Evolutionary conservation across 2,888 invertebrate genomes (phyloP), one percentile per base, ranked within the genome.

Genomic region (Xanthia togata): DNA sequence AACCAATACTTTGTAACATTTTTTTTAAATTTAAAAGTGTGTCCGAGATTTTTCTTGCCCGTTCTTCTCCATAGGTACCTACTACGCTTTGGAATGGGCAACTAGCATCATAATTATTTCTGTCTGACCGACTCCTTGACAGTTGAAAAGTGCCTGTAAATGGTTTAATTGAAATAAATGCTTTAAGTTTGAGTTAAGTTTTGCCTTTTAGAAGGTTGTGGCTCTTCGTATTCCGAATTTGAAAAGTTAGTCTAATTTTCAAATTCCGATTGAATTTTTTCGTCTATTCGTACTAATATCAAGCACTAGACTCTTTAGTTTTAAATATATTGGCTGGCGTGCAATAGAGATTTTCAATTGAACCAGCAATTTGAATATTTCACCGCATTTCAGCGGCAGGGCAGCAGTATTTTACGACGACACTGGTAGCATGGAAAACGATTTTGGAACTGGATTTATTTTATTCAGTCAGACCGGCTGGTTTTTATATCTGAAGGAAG

Each of bases 321-420:
- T 84, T 57, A 77, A 84, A 84, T 84, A 74, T 74, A 83, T 65
- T 77, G 84, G 73, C 71, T 77, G 65, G 77, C 62, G 55, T 81
- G 70, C 74, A 78, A 62, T 76, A 62, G 77, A 83, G 70, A 69
- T 82, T 87, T 88, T 87, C 88, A 89, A 87, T 89, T 86, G 86
- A 81, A 86, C 87, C 84, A 84, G 81, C 83, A 78, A 87, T 89
- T 89, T 84, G 83, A 87, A 90, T 88, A 89, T 87, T 89, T 85
- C 85, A 87, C 75, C 79, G 82, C 73, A 70, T 83, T 84, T 86
- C 86, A 82, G 83, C 62, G 76, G 76, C 81, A 83, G 77, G 77
- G 72, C 83, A 85, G 80, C 82, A 75, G 86, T 84, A 85, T 89
- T 90, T 89, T 89, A 89, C 86, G 81, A 86, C 74, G 82, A 82